Conservation (phyloP, 2,113 vertebrate genomes). For the Athene cunicularia region DNA sequence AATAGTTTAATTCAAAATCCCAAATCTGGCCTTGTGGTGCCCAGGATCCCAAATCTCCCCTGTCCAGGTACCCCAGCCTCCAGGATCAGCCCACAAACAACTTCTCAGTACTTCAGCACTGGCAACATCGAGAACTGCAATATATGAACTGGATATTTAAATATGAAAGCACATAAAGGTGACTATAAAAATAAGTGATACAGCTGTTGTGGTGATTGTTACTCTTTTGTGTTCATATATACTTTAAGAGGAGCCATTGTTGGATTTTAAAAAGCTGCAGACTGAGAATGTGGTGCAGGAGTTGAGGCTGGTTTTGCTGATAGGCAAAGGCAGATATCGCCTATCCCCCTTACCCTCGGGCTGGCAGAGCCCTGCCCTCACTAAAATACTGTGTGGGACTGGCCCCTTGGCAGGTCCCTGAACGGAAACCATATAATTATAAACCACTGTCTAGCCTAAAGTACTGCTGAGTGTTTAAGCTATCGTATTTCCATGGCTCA, state of each 20-base stretch:
- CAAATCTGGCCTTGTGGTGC: too few species aligned
- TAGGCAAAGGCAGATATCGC: not conserved
- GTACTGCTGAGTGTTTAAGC: not conserved
- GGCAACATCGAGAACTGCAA: not conserved
- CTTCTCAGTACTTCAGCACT: not conserved
- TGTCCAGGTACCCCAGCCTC: not conserved
- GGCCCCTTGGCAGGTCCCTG: not conserved
- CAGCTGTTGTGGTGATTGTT: not conserved
- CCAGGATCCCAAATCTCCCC: not conserved
- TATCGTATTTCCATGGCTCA: not conserved
- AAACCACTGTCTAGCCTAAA: constrained; percentile 48
- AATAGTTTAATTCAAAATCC: not conserved
- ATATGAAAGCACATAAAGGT: not conserved
- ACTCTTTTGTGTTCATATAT: not conserved
- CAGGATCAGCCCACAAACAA: not conserved
- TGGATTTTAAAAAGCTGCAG: not conserved
- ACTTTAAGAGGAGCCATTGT: not conserved
- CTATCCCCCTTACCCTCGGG: not conserved
- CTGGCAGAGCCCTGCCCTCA: not conserved
- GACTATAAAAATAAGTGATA: not conserved
- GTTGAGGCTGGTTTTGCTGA: not conserved
- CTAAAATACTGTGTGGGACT: not conserved
- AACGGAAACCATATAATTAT: not conserved
- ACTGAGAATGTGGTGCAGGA: not conserved
- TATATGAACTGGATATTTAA: not conserved